Percentiles rank a stretch among this genome's conserved stretches.
phyloP scores from a whole-genome alignment of 2,888 invertebrate genomes.

The Erebia aethiops region DNA sequence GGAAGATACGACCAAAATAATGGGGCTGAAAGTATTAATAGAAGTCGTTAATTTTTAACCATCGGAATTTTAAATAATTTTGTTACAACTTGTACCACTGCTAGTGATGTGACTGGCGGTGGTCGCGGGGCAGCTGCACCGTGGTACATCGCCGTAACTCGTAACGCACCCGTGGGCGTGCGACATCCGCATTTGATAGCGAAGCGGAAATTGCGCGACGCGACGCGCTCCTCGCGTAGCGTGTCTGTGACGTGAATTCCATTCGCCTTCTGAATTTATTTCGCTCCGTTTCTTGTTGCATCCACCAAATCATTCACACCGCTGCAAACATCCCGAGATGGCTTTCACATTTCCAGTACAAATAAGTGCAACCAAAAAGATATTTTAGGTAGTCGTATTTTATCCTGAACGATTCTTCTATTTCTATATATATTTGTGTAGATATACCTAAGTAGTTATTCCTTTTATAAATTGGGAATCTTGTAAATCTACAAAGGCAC shows the following conservation, averaged over 20 bases:
- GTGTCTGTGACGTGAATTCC: slow-evolving; percentile 72
- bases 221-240: slow-evolving; percentile 66
- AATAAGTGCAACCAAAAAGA: slow-evolving; percentile 19
- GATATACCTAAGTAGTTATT: neutral
- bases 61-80: no score
- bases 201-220: slow-evolving; percentile 79
- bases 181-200: slow-evolving; percentile 69
- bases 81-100: neutral
- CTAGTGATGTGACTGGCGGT: slow-evolving; percentile 33
- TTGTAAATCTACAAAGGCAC: no score
- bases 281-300: slow-evolving; percentile 57
- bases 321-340: slow-evolving; percentile 30
- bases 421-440: no score
- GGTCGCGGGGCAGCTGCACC: slow-evolving; percentile 43
- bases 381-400: slow-evolving; percentile 12
- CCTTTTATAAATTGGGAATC: neutral
- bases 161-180: slow-evolving; percentile 56
- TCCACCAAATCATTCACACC: slow-evolving; percentile 58
- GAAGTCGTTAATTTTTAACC: no score
- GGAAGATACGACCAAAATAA: no score
- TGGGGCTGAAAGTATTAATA: no score
- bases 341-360: slow-evolving; percentile 21
- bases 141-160: slow-evolving; percentile 27
- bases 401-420: neutral
- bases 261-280: slow-evolving; percentile 66